These are phyloP conservation scores for Grantiella picta DNA, from an alignment of 2,113 vertebrate species.

Conservation along the genomic window DNA sequence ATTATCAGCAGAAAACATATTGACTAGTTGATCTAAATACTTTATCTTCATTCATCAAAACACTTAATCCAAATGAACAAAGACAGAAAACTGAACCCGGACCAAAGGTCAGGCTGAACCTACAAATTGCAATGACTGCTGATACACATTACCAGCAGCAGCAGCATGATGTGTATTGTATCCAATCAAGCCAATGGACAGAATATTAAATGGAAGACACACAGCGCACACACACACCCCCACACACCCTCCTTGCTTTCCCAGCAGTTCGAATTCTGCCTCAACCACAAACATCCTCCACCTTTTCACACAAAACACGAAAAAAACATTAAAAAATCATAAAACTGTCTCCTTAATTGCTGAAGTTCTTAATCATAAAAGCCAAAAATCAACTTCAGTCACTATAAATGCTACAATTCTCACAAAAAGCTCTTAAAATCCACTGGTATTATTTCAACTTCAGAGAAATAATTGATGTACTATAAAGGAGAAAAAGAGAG, in stretches of 20 bases:
- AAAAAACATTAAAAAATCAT: not conserved
- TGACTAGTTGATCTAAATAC: constrained; percentile 45
- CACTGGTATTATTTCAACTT: not conserved
- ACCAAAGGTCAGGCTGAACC: constrained; percentile 37
- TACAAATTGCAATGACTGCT: constrained; percentile 28
- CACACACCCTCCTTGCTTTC: not conserved
- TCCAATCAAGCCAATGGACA: not conserved
- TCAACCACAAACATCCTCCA: not conserved
- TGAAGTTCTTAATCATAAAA: not conserved
- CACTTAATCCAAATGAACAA: constrained; percentile 23
- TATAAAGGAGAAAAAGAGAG: not conserved
- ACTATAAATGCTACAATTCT: not conserved
- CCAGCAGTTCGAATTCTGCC: not conserved
- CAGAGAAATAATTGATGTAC: not conserved
- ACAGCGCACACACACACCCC: not conserved
- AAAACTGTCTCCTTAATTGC: not conserved
- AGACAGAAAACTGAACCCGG: constrained; percentile 37
- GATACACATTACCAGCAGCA: not conserved
- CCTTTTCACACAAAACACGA: not conserved
- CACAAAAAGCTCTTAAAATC: not conserved
- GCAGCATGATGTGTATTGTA: not conserved
- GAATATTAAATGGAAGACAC: not conserved
- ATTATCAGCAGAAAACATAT: constrained; percentile 56
- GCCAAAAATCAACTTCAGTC: not conserved
- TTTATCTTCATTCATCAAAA: constrained; percentile 57